Conservation (phyloP, 2,888 invertebrate species). For the Piscicola geometra region DNA sequence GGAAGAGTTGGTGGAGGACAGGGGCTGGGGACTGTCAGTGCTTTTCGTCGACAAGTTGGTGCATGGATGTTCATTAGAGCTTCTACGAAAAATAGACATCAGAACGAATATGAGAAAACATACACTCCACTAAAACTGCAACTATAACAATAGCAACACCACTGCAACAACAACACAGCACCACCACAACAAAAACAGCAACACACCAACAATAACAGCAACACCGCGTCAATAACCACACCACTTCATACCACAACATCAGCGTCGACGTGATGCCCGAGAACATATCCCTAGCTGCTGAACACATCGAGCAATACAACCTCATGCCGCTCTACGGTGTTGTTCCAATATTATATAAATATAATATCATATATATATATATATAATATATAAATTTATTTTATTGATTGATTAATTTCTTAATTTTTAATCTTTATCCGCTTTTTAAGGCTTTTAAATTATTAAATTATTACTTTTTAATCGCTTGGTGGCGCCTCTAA, state of each 20-base stretch:
- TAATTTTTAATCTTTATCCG: too few species aligned
- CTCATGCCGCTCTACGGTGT: conserved; percentile 81
- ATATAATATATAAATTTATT: conserved; percentile 10
- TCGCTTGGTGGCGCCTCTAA: too few species aligned
- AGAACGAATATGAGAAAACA: too few species aligned
- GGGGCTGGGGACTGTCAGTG: conserved; percentile 94
- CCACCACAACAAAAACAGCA: background rate
- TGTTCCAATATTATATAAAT: too few species aligned
- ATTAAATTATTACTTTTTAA: too few species aligned
- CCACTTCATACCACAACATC: conserved; percentile 53
- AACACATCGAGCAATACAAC: conserved; percentile 74
- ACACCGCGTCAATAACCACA: background rate
- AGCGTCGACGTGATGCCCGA: conserved; percentile 79
- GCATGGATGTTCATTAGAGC: too few species aligned
- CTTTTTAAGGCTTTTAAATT: too few species aligned
- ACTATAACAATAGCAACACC: conserved; percentile 46
- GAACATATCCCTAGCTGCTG: conserved; percentile 79
- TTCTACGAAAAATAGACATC: too few species aligned
- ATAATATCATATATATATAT: conserved; percentile 26
- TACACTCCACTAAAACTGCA: too few species aligned
- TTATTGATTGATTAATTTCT: too few species aligned
- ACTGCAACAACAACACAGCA: conserved; percentile 53
- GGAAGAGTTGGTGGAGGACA: conserved; percentile 70
- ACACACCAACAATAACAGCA: too few species aligned
- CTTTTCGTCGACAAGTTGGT: conserved; percentile 88